Conservation (phyloP, 2,113 vertebrate species). For the human region DNA sequence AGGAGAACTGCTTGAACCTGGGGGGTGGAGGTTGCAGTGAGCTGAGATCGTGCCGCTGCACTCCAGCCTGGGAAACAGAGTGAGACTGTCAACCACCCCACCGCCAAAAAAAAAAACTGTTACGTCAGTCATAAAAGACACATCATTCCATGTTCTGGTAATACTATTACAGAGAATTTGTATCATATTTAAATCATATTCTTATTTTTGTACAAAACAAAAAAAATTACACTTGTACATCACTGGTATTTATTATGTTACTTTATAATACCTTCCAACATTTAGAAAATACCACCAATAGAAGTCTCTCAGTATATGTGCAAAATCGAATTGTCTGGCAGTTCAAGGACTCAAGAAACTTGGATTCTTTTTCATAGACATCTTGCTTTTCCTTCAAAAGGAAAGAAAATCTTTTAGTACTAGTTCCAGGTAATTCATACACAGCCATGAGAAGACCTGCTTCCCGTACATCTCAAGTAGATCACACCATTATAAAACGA, state of each 20-base stretch:
- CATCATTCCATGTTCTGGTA: not conserved
- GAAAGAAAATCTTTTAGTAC: constrained; percentile 34
- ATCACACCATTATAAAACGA: not conserved
- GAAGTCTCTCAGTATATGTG: constrained; percentile 85
- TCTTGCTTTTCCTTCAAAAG: constrained; percentile 82
- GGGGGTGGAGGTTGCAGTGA: no score
- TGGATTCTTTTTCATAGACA: constrained; percentile 86
- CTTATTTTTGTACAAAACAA: not conserved
- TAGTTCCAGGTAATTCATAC: not conserved
- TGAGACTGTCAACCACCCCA: no score
- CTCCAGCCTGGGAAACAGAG: no score
- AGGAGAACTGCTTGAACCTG: no score
- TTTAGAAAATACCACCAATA: constrained; percentile 84
- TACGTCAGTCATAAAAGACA: not conserved
- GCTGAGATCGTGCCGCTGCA: no score
- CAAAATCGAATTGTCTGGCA: constrained; percentile 86
- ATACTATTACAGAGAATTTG: not conserved
- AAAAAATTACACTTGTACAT: not conserved
- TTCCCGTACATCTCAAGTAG: not conserved
- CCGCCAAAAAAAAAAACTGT: no score
- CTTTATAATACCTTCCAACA: constrained; percentile 86
- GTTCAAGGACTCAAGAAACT: constrained; percentile 75
- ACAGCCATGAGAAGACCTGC: not conserved
- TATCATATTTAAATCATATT: not conserved
- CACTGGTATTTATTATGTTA: not conserved